Conservation (phyloP, 1,140 invertebrate species). For the Drosophila repleta region DNA sequence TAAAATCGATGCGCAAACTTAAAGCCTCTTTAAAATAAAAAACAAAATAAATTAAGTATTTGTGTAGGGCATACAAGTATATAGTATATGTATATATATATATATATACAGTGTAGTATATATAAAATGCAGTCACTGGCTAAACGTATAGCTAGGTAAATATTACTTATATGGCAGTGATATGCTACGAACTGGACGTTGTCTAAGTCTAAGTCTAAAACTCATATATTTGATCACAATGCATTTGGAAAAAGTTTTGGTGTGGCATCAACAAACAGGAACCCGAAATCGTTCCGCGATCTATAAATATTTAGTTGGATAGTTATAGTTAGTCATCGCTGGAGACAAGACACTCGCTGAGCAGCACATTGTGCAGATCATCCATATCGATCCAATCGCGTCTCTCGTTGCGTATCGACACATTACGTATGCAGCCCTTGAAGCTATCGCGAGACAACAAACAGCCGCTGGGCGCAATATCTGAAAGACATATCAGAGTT, state of each 20-base stretch:
- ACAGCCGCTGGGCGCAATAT: slow-evolving; percentile 87
- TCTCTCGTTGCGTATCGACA: slow-evolving; percentile 88
- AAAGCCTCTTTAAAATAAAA: slow-evolving; percentile 69
- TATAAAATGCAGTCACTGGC: slow-evolving; percentile 76
- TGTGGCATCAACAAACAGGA: slow-evolving; percentile 69
- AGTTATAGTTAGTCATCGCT: slow-evolving; percentile 50
- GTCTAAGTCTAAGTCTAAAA: slow-evolving; percentile 52
- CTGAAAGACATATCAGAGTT: slow-evolving; percentile 81
- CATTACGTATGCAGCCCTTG: slow-evolving; percentile 95
- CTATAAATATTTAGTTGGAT: slow-evolving; percentile 28
- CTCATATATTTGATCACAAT: slow-evolving; percentile 76
- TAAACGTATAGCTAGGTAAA: slow-evolving; percentile 23
- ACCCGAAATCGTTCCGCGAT: slow-evolving; percentile 32
- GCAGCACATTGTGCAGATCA: slow-evolving; percentile 91
- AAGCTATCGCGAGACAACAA: slow-evolving; percentile 91
- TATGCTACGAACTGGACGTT: slow-evolving; percentile 42
- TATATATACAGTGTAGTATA: no score
- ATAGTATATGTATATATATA: slow-evolving; percentile 3
- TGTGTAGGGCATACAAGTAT: slow-evolving; percentile 6
- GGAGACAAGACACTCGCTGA: slow-evolving; percentile 89
- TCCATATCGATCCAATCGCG: slow-evolving; percentile 94
- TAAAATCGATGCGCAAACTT: slow-evolving; percentile 62
- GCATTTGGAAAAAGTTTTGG: slow-evolving; percentile 80
- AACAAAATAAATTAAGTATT: slow-evolving; percentile 46
- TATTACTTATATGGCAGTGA: slow-evolving; percentile 77